phyloP scores from a whole-genome alignment of 2,113 vertebrate species.

The Nettapus auritus region DNA sequence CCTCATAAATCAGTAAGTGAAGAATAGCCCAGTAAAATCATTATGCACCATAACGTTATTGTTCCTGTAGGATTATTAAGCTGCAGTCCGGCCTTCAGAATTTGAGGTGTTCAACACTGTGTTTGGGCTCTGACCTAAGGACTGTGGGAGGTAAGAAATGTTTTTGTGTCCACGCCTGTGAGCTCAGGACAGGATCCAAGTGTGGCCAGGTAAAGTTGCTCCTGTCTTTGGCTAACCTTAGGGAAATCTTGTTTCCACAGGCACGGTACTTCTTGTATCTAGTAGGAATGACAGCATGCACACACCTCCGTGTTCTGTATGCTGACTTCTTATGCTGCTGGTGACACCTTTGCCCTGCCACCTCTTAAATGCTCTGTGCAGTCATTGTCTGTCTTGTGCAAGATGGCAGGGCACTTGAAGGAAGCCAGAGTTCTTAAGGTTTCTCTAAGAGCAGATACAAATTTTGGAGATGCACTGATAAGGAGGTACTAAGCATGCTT shows the following conservation, averaged over 20 bases:
- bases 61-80: slow-evolving; percentile 3
- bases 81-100: neutral
- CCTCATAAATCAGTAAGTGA: neutral
- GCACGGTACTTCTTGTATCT: neutral
- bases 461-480: neutral
- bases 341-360: neutral
- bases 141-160: neutral
- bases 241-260: neutral
- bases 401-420: neutral
- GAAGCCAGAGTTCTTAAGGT: neutral
- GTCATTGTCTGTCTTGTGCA: neutral
- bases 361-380: neutral
- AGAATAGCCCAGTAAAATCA: neutral
- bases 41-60: neutral
- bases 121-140: neutral
- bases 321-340: neutral
- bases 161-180: neutral
- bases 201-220: neutral
- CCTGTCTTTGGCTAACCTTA: neutral
- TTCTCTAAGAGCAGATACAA: neutral
- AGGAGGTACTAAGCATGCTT: neutral
- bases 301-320: neutral
- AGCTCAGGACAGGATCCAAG: neutral
- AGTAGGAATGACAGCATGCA: rapidly evolving
- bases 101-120: neutral